Evolutionary conservation across 2,888 invertebrate species (phyloP).

Genomic region (Sphecodes monilicornis): DNA sequence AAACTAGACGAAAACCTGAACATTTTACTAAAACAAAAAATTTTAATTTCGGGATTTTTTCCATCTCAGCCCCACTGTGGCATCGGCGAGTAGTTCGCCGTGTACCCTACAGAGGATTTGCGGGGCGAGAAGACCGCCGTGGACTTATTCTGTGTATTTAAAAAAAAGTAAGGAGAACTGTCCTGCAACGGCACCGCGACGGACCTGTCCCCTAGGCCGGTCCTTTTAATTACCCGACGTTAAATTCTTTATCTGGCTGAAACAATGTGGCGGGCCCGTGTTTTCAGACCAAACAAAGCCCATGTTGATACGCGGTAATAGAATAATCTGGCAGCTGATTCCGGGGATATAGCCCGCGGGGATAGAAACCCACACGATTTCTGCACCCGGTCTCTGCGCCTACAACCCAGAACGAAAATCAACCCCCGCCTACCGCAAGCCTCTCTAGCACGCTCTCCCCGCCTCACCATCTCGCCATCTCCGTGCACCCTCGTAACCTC

Average conservation of each 20-base stretch:
- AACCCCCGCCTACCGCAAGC: constrained; percentile 62
- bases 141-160: constrained; percentile 39
- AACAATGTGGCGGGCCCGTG: constrained; percentile 86
- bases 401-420: constrained; percentile 78
- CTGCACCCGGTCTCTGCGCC: constrained; percentile 73
- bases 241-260: constrained; percentile 89
- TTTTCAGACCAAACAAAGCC: constrained; percentile 89
- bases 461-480: constrained; percentile 48
- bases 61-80: too few relatives aligned
- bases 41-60: too few relatives aligned
- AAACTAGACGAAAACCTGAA: too few relatives aligned
- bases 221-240: constrained; percentile 87
- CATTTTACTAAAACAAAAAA: too few relatives aligned
- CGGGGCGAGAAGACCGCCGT: constrained; percentile 58
- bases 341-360: constrained; percentile 84
- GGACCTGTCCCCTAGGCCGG: constrained; percentile 60
- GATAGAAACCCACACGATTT: constrained; percentile 82
- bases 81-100: background rate
- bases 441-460: constrained; percentile 18
- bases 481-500: constrained; percentile 66
- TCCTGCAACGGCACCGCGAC: constrained; percentile 30
- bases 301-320: constrained; percentile 90
- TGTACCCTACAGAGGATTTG: constrained; percentile 68
- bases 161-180: constrained; percentile 44
- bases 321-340: constrained; percentile 88